These are phyloP conservation scores for Gymnothorax javanicus DNA, from an alignment of 2,797 vertebrate genomes.

Conservation along the genomic window DNA sequence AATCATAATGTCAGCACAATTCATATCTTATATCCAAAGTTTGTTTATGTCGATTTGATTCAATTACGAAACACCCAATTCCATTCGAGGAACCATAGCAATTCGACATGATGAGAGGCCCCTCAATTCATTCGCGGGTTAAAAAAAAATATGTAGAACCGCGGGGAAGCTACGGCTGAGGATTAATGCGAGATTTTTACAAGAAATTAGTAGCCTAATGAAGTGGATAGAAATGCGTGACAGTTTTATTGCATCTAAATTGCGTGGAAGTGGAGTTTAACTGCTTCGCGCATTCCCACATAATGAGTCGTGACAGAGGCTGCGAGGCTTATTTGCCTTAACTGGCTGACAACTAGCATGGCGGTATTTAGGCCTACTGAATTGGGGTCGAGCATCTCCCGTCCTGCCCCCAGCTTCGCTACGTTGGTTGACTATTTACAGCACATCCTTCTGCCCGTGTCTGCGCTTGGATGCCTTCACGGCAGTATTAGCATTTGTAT, in stretches of 20 bases:
- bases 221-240: conserved; percentile 92
- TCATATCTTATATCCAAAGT: conserved; percentile 57
- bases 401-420: background rate
- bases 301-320: conserved; percentile 87
- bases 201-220: conserved; percentile 94
- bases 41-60: conserved; percentile 69
- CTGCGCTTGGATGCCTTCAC: background rate
- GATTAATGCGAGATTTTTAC: conserved; percentile 89
- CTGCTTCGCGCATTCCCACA: conserved; percentile 81
- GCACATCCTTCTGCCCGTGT: background rate
- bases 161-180: conserved; percentile 81
- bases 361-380: conserved; percentile 53
- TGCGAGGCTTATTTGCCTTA: conserved; percentile 88
- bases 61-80: conserved; percentile 65
- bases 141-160: conserved; percentile 75
- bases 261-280: conserved; percentile 85
- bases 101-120: conserved; percentile 68
- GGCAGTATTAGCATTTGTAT: background rate
- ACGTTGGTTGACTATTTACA: background rate
- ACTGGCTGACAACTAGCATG: conserved; percentile 82
- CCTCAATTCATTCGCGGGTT: conserved; percentile 67
- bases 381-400: background rate
- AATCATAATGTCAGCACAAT: background rate
- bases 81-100: conserved; percentile 82
- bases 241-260: conserved; percentile 90